Evolutionary conservation across 2,113 vertebrate species (phyloP).

Genomic region (Corythoichthys intestinalis): DNA sequence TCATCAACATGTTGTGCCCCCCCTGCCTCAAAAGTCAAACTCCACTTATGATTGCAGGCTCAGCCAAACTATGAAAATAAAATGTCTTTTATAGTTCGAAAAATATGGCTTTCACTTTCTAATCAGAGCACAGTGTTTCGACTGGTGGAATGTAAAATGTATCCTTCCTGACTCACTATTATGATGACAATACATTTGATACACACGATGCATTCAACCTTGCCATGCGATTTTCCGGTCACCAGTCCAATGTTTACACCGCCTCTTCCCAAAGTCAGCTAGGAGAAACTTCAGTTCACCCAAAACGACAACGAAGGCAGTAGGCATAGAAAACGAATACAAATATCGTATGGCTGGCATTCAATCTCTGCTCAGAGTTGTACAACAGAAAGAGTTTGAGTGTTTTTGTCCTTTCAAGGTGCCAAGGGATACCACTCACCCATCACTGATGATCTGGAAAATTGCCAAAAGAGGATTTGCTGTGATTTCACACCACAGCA

Average conservation of each 20-base stretch:
- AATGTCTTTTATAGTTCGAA: no score
- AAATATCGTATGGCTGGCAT: not conserved
- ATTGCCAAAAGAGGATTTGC: constrained; percentile 10
- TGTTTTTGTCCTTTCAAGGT: constrained; percentile 5
- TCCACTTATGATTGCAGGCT: no score
- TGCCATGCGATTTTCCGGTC: not conserved
- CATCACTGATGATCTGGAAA: constrained; percentile 12
- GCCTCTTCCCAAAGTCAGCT: not conserved
- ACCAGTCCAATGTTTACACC: not conserved
- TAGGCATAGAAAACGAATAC: not conserved
- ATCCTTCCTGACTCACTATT: not conserved
- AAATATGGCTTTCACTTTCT: no score
- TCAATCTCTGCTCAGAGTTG: not conserved
- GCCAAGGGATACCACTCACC: constrained; percentile 8
- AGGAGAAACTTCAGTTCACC: not conserved
- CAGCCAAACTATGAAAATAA: no score
- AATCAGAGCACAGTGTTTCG: no score
- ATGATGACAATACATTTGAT: not conserved
- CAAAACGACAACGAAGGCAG: not conserved
- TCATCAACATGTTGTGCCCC: no score
- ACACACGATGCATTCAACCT: not conserved
- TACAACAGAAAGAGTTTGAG: not conserved
- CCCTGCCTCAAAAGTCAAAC: no score
- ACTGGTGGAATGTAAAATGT: no score
- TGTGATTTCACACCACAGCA: constrained; percentile 32